Evolutionary conservation across 1,140 invertebrate genomes (phyloP).

Genomic region (Trichonephila clavipes): DNA sequence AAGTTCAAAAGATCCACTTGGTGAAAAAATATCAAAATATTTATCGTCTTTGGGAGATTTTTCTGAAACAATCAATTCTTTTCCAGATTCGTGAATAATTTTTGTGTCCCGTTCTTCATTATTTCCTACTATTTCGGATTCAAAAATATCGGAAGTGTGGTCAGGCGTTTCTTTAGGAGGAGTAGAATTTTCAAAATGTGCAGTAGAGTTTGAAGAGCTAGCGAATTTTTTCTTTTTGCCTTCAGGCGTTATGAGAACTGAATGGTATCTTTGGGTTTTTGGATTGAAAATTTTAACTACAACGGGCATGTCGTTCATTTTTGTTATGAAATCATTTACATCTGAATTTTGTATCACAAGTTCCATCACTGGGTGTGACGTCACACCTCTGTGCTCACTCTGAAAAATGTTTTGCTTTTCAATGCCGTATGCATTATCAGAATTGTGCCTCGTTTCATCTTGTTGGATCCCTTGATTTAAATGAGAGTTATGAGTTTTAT

Average conservation of each 20-base stretch:
- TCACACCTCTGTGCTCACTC: background rate
- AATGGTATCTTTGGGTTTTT: background rate
- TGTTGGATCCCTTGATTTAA: too few species aligned
- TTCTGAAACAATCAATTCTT: background rate
- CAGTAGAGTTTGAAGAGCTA: background rate
- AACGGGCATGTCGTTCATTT: background rate
- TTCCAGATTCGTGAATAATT: background rate
- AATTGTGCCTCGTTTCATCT: too few species aligned
- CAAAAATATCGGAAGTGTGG: background rate
- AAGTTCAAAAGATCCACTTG: background rate
- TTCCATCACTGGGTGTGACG: background rate
- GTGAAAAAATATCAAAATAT: background rate
- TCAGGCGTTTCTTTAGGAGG: background rate
- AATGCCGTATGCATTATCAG: background rate
- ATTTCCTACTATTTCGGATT: background rate
- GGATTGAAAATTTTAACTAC: conserved; percentile 4
- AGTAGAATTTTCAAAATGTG: background rate
- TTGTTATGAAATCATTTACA: conserved; percentile 8
- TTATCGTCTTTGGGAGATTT: background rate
- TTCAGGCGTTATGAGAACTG: conserved; percentile 7
- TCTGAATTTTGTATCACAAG: conserved; percentile 22
- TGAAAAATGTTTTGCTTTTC: background rate
- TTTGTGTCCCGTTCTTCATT: background rate
- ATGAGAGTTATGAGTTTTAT: too few species aligned
- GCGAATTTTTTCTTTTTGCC: background rate